Conservation (phyloP, 1,140 invertebrate species). For the Drosophila ohnishii region DNA sequence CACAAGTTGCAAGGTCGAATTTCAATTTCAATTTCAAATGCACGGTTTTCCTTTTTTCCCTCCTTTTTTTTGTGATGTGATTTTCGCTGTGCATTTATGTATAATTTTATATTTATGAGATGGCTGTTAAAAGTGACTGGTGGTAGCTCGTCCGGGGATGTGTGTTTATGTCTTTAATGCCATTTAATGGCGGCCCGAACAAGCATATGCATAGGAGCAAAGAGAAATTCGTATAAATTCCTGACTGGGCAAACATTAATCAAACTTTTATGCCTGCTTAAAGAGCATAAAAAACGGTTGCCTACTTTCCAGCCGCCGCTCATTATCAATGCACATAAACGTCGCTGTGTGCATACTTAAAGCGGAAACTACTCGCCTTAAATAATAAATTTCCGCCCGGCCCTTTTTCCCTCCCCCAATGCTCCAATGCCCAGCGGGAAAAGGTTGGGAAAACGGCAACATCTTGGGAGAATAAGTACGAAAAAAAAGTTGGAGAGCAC, state of each 20-base stretch:
- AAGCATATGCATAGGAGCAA: constrained; percentile 35
- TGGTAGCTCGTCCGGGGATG: constrained; percentile 11
- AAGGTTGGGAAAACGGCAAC: constrained; percentile 42
- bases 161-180: constrained; percentile 77
- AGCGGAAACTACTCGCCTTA: constrained; percentile 59
- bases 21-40: constrained; percentile 4
- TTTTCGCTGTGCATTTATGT: constrained; percentile 78
- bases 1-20: constrained; percentile 49
- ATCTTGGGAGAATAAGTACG: constrained; percentile 53
- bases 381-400: constrained; percentile 56
- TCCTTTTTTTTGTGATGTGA: constrained; percentile 55
- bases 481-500: constrained; percentile 57
- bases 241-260: constrained; percentile 66
- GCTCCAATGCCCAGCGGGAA: constrained; percentile 12
- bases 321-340: constrained; percentile 74
- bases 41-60: not conserved
- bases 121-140: constrained; percentile 67
- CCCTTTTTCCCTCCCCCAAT: not conserved
- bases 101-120: constrained; percentile 81
- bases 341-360: constrained; percentile 43
- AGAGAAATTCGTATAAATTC: constrained; percentile 32
- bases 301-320: constrained; percentile 54
- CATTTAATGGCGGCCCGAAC: constrained; percentile 61
- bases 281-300: constrained; percentile 56
- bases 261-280: constrained; percentile 68